phyloP scores from a whole-genome alignment of 2,113 vertebrate species.

The Gnathonemus echidnorhynchus region DNA sequence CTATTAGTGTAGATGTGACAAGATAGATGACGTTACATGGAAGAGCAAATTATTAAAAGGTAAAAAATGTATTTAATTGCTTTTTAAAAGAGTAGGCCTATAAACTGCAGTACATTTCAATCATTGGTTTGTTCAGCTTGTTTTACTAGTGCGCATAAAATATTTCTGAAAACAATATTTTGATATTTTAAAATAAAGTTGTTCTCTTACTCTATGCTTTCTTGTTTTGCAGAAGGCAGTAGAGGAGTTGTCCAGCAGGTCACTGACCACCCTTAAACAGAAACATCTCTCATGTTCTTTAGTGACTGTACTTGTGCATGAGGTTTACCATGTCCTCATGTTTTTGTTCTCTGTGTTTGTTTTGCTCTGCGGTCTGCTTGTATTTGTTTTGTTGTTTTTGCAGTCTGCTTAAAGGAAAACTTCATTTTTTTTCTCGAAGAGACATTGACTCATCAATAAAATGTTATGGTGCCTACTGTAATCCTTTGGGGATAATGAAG shows the following conservation, averaged over 20 bases:
- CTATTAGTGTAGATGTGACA: conserved; percentile 24
- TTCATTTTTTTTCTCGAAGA: not conserved
- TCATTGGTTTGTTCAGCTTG: not conserved
- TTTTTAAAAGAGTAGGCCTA: conserved; percentile 42
- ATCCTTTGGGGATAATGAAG: not conserved
- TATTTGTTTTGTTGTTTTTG: not conserved
- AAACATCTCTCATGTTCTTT: not conserved
- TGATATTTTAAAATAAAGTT: conserved; percentile 10
- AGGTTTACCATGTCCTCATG: not conserved
- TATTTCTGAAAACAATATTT: not conserved
- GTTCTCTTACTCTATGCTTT: conserved; percentile 41
- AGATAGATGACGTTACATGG: conserved; percentile 33
- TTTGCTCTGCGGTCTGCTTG: not conserved
- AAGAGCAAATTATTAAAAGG: not conserved
- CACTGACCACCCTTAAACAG: conserved; percentile 42
- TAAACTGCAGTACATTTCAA: conserved; percentile 31
- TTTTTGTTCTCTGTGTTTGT: not conserved
- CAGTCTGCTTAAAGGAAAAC: not conserved
- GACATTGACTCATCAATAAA: not conserved
- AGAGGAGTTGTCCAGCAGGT: conserved; percentile 79
- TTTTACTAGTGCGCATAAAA: not conserved
- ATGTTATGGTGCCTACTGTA: not conserved
- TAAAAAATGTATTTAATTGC: not conserved
- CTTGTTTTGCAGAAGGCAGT: conserved; percentile 76
- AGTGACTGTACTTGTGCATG: conserved; percentile 10